Base-by-base conservation (phyloP, 2,113 vertebrate genomes). In the Taxidea taxus region DNA sequence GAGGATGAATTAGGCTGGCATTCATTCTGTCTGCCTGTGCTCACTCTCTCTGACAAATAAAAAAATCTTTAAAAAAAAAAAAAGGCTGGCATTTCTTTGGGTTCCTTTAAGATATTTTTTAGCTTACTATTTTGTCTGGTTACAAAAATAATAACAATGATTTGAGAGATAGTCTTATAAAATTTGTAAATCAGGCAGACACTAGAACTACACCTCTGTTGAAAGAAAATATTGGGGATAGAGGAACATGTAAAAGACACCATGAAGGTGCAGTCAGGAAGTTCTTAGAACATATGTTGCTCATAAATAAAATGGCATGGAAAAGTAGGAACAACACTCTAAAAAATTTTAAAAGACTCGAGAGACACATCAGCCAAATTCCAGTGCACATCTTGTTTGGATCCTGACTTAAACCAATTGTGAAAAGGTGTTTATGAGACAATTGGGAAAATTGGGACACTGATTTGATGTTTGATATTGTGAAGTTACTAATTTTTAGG, bases 401-500 rank as follows among this genome's bases (percentile, higher is more conserved):
- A 87, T 77, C 37, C 34, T 49, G n/a, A 60, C 42, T 83, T 93
- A 94, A 78, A 87, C 60, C 56, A 56, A 66, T 12, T 60, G 0
- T 68, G 66, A 84, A 95, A 58, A 66, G 58, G 29, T 2, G 74
- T 16, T 90, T 82, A 81, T 42, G 49, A 56, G 31, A 44, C n/a
- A 90, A 77, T 42, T 78, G 74, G 42, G 51, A 51, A 83, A 90
- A 70, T 51, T 86, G 51, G 54, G 18, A 64, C 66, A 68, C 44
- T 86, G 82, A 44, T 27, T 97, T 42, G 31, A 70, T 87, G 72
- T 77, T 72, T 84, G 60, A 90, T 58, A 90, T 16, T 44, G 44
- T 86, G 54, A 92, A 68, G 90, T 74, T 64, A 64, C 56, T 89
- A 68, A 51, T 39, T 91, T 94, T 91, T 94, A 85, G 13, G 23